phyloP scores from a whole-genome alignment of 2,113 vertebrate species.

The Pterocles orientalis region DNA sequence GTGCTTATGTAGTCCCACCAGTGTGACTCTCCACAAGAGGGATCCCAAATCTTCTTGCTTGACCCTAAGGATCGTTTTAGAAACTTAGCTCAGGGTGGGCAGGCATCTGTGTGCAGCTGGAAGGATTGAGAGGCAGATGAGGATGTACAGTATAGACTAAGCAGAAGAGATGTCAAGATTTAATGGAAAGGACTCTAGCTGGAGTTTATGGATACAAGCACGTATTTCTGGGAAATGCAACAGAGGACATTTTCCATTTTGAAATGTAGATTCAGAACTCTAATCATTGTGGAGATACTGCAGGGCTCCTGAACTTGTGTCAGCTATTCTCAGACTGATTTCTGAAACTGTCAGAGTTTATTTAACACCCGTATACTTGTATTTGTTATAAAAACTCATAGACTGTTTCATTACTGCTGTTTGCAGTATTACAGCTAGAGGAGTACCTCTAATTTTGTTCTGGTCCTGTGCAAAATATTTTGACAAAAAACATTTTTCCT shows the following conservation, averaged over 20 bases:
- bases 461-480: neutral
- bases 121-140: neutral
- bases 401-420: neutral
- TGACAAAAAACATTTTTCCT: conserved; percentile 28
- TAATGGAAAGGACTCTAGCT: neutral
- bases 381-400: neutral
- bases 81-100: neutral
- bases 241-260: neutral
- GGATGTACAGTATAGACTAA: neutral
- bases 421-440: neutral
- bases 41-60: neutral
- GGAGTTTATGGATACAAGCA: neutral
- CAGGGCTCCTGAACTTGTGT: neutral
- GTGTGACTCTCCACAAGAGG: neutral
- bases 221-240: neutral
- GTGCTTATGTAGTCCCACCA: neutral
- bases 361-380: neutral
- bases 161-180: neutral
- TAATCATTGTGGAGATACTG: neutral
- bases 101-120: neutral
- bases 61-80: neutral
- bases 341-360: neutral
- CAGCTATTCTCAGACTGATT: neutral
- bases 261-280: neutral
- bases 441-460: neutral